Conservation (phyloP, 37 sponge, comb jelly and placozoan genomes). For the Axinella damicornis region DNA sequence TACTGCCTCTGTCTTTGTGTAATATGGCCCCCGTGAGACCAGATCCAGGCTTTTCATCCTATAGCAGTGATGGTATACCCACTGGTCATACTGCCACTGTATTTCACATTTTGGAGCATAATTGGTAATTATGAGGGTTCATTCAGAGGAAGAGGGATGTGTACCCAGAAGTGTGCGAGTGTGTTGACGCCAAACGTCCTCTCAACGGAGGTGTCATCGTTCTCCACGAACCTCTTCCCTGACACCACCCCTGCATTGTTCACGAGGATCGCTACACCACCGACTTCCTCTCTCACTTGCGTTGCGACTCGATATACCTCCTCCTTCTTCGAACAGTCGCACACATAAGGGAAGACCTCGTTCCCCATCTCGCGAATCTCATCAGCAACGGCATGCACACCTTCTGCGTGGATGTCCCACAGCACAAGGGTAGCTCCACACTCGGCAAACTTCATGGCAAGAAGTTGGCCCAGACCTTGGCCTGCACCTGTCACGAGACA, state of each 20-base stretch:
- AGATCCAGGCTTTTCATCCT: too few species aligned
- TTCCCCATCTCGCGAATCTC: conserved; percentile 50
- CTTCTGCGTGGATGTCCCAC: conserved; percentile 86
- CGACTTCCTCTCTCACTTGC: conserved; percentile 81
- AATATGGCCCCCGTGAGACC: too few species aligned
- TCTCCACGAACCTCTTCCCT: conserved; percentile 68
- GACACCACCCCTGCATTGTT: conserved; percentile 91
- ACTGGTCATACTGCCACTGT: too few species aligned
- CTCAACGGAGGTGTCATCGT: conserved; percentile 50
- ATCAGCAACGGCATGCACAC: conserved; percentile 30
- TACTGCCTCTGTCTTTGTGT: too few species aligned
- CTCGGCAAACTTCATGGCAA: conserved; percentile 76
- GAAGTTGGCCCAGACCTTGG: conserved; percentile 78
- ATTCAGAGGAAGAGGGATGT: too few species aligned
- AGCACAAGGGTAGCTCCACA: conserved; percentile 73
- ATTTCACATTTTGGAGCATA: too few species aligned
- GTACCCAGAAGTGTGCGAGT: conserved; percentile 83
- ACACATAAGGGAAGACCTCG: conserved; percentile 60
- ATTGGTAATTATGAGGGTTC: too few species aligned
- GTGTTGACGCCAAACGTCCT: conserved; percentile 72
- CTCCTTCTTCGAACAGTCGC: conserved; percentile 76
- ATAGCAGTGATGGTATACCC: too few species aligned
- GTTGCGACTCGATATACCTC: conserved; percentile 69
- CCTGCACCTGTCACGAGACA: conserved; percentile 93
- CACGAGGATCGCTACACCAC: conserved; percentile 84